These are phyloP conservation scores for Molossus molossus DNA, from an alignment of 2,797 vertebrate species.

Conservation along the genomic window DNA sequence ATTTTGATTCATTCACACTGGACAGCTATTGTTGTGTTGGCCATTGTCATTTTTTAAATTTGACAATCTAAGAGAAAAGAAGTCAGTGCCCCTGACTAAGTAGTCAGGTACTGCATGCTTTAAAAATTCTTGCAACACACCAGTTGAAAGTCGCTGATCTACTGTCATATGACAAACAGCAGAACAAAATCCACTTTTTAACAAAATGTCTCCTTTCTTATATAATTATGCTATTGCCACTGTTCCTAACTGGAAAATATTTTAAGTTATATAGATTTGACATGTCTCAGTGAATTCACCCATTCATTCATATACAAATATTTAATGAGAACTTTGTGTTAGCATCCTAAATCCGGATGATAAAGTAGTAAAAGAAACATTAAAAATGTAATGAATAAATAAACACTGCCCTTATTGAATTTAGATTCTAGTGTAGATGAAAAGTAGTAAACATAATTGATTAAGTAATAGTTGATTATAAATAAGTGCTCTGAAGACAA, in stretches of 20 bases:
- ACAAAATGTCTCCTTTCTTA: background rate
- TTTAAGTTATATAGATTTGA: background rate
- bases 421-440: background rate
- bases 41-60: background rate
- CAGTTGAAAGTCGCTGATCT: background rate
- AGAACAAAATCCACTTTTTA: background rate
- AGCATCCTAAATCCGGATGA: background rate
- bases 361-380: background rate
- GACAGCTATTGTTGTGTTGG: background rate
- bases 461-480: background rate
- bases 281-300: background rate
- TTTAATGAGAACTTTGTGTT: background rate
- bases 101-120: background rate
- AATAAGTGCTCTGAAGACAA: background rate
- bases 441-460: background rate
- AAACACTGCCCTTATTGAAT: background rate
- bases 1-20: background rate
- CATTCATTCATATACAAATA: background rate
- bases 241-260: background rate
- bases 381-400: constrained; percentile 13
- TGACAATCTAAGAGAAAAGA: background rate
- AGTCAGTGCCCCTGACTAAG: background rate
- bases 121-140: background rate
- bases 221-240: background rate
- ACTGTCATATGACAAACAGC: background rate